Conservation (phyloP, 1,140 invertebrate species). For the Pachyrhynchus sulphureomaculatus region DNA sequence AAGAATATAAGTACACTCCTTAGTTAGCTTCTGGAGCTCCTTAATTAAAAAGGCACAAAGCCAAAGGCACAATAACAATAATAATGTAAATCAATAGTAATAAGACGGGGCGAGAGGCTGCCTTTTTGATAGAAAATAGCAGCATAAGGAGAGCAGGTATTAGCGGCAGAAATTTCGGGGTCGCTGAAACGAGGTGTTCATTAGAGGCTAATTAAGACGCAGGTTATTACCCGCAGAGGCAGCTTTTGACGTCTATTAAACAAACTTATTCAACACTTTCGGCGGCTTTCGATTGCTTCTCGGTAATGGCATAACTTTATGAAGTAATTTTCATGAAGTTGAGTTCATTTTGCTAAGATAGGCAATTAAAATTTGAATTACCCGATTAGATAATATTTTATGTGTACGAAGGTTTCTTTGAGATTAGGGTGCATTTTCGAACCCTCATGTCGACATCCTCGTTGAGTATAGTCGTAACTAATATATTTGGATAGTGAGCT, state of each 20-base stretch:
- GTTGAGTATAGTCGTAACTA: no score
- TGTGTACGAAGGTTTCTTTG: no score
- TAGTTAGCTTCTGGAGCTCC: background rate
- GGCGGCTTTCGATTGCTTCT: conserved; percentile 26
- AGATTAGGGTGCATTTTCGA: no score
- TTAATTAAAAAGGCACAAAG: background rate
- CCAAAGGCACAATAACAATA: background rate
- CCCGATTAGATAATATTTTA: conserved; percentile 1
- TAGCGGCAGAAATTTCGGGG: conserved; percentile 14
- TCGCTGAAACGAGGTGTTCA: conserved; percentile 46
- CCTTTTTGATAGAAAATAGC: no score
- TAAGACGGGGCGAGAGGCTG: no score
- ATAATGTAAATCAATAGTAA: background rate
- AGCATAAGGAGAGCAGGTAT: conserved; percentile 4
- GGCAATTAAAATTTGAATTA: conserved; percentile 11
- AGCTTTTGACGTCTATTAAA: conserved; percentile 48
- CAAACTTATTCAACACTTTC: conserved; percentile 40
- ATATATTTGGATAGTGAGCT: no score
- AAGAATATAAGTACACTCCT: background rate
- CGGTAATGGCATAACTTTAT: conserved; percentile 18
- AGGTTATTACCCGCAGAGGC: conserved; percentile 48
- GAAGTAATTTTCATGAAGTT: conserved; percentile 22
- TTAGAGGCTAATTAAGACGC: conserved; percentile 51
- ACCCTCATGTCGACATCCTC: no score
- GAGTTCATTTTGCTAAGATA: conserved; percentile 7